Conservation (phyloP, 30 jellyfish, hydroid and myxozoan genomes). For the Clytia hemisphaerica region DNA sequence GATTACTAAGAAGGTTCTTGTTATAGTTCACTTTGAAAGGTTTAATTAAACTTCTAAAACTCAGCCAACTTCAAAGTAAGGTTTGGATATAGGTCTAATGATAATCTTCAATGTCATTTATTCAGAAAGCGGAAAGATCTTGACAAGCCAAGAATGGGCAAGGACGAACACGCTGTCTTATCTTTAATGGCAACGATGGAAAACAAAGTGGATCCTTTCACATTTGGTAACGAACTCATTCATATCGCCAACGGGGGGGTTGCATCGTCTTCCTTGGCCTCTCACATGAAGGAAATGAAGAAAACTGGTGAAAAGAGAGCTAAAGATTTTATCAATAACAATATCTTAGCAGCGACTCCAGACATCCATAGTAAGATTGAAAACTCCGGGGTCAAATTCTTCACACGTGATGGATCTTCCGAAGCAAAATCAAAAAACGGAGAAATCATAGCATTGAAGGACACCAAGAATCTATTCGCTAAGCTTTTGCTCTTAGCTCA, state of each 20-base stretch:
- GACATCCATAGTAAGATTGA: slow-evolving; percentile 15
- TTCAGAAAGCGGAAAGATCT: slow-evolving; percentile 23
- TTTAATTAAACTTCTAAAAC: too few relatives aligned
- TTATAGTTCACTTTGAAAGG: too few relatives aligned
- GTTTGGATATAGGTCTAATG: too few relatives aligned
- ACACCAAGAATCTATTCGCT: slow-evolving; percentile 20
- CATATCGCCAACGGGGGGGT: slow-evolving; percentile 18
- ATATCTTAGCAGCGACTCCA: slow-evolving; percentile 18
- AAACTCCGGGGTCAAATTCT: slow-evolving; percentile 4
- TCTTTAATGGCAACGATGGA: slow-evolving; percentile 11
- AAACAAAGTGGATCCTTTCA: slow-evolving; percentile 21
- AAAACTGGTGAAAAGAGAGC: slow-evolving; percentile 24
- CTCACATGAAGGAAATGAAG: slow-evolving; percentile 25
- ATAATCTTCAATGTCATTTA: too few relatives aligned
- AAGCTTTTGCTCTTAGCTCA: slow-evolving; percentile 32
- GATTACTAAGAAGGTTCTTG: too few relatives aligned
- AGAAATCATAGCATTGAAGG: slow-evolving; percentile 31
- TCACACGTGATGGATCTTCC: slow-evolving; percentile 6
- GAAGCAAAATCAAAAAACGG: slow-evolving; percentile 20
- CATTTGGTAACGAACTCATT: not conserved
- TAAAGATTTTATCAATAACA: not conserved
- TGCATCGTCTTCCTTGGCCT: slow-evolving; percentile 12
- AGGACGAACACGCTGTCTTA: slow-evolving; percentile 11
- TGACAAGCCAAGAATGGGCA: slow-evolving; percentile 21
- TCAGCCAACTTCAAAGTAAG: too few relatives aligned